phyloP scores from a whole-genome alignment of 2,113 vertebrate genomes.

The Anoplopoma fimbria region DNA sequence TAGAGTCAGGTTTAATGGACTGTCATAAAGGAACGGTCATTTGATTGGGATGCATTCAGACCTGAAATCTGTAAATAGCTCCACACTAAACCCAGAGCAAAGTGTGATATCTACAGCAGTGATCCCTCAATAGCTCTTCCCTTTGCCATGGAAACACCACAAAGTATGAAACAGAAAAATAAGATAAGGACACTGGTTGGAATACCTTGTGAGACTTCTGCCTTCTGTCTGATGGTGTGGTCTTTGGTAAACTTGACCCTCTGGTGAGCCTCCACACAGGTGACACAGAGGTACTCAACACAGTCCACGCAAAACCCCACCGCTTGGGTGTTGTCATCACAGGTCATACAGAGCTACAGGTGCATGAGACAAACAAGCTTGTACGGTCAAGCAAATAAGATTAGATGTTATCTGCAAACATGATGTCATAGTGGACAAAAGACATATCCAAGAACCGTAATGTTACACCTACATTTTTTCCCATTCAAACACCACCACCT shows the following conservation, averaged over 20 bases:
- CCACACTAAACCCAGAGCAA: background rate
- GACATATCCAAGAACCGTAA: background rate
- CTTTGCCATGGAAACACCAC: constrained; percentile 21
- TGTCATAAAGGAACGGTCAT: background rate
- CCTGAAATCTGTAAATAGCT: background rate
- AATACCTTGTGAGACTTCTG: constrained; percentile 90
- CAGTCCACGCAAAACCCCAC: constrained; percentile 94
- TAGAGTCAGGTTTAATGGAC: background rate
- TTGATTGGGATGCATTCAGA: background rate
- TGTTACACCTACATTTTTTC: background rate
- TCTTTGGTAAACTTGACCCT: constrained; percentile 97
- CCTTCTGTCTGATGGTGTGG: constrained; percentile 92
- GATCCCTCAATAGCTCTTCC: background rate
- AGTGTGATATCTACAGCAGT: background rate
- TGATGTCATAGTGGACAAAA: background rate
- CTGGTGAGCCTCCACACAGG: constrained; percentile 95
- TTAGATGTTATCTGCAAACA: background rate
- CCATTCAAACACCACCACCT: too few species aligned
- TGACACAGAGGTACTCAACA: constrained; percentile 94
- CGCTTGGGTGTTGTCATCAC: constrained; percentile 94
- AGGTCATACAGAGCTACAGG: constrained; percentile 92
- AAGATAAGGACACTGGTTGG: background rate
- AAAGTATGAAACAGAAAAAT: background rate
- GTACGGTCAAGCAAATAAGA: background rate
- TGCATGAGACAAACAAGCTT: background rate